Conservation (phyloP, 2,888 invertebrate species). For the Cephalotes varians region DNA sequence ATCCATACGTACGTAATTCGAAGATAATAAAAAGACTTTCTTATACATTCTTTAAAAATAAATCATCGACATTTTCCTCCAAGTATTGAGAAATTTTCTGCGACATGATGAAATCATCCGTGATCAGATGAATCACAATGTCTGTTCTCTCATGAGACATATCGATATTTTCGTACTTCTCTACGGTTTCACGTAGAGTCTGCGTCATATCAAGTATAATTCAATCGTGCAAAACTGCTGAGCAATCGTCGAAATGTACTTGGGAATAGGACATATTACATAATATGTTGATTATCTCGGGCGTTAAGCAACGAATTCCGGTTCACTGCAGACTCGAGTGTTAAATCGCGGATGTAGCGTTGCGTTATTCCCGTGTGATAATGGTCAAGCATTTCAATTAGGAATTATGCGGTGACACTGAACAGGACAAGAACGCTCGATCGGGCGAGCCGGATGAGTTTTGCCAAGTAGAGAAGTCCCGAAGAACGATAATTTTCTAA, state of each 20-base stretch:
- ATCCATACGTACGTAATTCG: neutral
- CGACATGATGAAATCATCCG: slow-evolving; percentile 5
- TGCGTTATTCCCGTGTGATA: slow-evolving; percentile 36
- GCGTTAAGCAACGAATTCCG: slow-evolving; percentile 76
- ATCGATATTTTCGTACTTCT: slow-evolving; percentile 9
- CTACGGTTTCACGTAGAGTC: neutral
- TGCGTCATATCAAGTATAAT: slow-evolving; percentile 6
- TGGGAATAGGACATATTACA: slow-evolving; percentile 67
- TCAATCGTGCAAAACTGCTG: slow-evolving; percentile 14
- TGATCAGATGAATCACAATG: neutral
- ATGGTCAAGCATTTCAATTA: slow-evolving; percentile 65
- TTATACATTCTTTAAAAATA: neutral
- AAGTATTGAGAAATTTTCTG: neutral
- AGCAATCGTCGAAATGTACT: slow-evolving; percentile 53
- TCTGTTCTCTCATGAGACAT: neutral
- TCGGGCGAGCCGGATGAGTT: slow-evolving; percentile 4
- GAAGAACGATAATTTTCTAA: neutral
- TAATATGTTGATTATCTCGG: slow-evolving; percentile 67
- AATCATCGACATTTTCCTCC: neutral
- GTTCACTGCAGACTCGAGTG: slow-evolving; percentile 62
- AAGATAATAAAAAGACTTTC: neutral
- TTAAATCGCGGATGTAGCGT: slow-evolving; percentile 73
- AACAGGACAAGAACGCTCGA: slow-evolving; percentile 35
- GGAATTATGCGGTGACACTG: slow-evolving; percentile 66
- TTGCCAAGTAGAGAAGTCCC: slow-evolving; percentile 8